A percentile compares a stretch with the other conserved stretches of the same genome.
Conservation (phyloP, 2,797 vertebrate genomes). For the Tachyglossus aculeatus region DNA sequence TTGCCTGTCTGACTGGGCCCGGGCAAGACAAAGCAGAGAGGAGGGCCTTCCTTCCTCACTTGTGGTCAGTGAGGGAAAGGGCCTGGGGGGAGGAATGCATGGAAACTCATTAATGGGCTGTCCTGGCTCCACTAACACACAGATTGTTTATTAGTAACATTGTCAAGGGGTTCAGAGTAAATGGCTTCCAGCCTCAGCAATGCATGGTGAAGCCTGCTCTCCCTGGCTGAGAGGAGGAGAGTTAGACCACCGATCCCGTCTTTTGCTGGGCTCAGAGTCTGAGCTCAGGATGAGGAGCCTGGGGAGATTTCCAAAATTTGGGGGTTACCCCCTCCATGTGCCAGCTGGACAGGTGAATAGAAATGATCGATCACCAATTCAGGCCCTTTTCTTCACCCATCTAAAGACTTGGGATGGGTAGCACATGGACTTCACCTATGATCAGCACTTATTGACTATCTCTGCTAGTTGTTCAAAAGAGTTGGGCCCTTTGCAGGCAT, state of each 20-base stretch:
- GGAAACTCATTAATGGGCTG: no score
- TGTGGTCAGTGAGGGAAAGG: no score
- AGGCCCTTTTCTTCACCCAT: no score
- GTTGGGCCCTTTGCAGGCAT: no score
- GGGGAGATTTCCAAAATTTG: not conserved
- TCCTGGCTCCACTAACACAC: no score
- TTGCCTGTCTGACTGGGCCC: no score
- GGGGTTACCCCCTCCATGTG: not conserved
- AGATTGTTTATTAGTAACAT: no score
- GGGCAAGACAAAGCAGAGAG: no score
- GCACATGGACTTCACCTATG: not conserved
- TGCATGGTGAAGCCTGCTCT: not conserved
- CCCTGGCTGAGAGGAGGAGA: not conserved
- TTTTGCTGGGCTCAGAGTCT: not conserved
- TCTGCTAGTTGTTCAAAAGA: not conserved
- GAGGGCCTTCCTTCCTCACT: no score
- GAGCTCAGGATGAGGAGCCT: not conserved
- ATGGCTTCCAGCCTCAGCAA: not conserved
- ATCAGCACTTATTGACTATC: conserved; percentile 1
- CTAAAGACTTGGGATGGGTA: no score
- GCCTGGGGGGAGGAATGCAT: no score
- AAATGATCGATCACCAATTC: no score
- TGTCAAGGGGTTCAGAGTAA: not conserved
- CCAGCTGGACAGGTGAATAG: not conserved
- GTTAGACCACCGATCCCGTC: not conserved